Evolutionary conservation across 23 tunicate species (phyloP).

Genomic region (Halocynthia aurantium): DNA sequence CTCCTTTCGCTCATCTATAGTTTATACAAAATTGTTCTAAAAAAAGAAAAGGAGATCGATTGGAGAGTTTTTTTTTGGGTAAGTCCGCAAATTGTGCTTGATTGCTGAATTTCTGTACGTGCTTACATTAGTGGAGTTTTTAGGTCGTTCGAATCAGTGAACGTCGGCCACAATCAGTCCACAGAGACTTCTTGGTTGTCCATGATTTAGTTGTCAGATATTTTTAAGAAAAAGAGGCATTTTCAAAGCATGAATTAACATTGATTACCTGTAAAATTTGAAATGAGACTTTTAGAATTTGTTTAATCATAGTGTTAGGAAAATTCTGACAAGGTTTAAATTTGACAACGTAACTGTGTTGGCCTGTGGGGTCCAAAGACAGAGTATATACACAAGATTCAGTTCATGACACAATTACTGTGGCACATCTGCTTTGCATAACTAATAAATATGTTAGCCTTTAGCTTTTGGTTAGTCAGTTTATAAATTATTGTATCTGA

Average conservation of each 20-base stretch:
- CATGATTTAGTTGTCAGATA: no score
- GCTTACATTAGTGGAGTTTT: no score
- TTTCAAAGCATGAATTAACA: no score
- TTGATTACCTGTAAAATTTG: no score
- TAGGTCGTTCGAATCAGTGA: no score
- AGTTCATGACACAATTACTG: neutral
- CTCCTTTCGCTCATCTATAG: constrained; percentile 61
- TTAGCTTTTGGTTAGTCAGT: neutral
- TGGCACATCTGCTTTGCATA: neutral
- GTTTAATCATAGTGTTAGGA: no score
- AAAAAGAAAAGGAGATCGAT: constrained; percentile 27
- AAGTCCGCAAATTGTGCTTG: neutral
- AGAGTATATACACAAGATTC: neutral
- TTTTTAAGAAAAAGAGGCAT: no score
- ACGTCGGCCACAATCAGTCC: no score
- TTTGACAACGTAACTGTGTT: no score
- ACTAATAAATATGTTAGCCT: neutral
- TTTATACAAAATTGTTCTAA: constrained; percentile 66
- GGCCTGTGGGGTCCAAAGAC: neutral
- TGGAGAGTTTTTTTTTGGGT: constrained; percentile 47
- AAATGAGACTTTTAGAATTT: no score
- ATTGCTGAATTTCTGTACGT: neutral
- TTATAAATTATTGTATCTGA: neutral
- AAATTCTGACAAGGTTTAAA: no score
- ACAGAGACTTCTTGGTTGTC: no score